phyloP scores from a whole-genome alignment of 2,888 invertebrate species.

The Eupithecia subumbrata region DNA sequence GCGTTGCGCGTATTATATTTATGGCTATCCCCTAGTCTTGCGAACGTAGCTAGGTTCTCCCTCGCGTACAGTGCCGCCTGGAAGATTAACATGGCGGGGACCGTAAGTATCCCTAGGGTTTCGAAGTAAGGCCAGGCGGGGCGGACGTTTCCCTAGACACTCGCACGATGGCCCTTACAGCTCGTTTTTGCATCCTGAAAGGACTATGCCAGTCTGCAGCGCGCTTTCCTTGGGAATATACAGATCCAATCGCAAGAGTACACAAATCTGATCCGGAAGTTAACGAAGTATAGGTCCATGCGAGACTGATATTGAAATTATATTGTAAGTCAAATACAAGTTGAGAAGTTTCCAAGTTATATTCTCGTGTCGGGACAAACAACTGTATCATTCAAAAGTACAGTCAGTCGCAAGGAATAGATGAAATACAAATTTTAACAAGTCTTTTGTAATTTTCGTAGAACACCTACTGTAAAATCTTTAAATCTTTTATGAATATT shows the following conservation, averaged over 20 bases:
- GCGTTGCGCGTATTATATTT: no score
- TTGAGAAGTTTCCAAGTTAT: conserved; percentile 14
- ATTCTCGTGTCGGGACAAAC: conserved; percentile 14
- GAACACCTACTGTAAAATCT: neutral
- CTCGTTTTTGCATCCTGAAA: no score
- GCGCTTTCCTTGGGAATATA: neutral
- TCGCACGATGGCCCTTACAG: no score
- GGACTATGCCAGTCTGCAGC: no score
- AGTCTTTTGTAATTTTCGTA: neutral
- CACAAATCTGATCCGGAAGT: neutral
- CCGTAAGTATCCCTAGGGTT: no score
- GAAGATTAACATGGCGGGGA: no score
- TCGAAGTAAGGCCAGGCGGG: no score
- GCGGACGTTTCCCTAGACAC: no score
- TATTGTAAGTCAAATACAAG: conserved; percentile 16
- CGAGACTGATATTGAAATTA: conserved; percentile 22
- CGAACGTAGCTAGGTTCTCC: no score
- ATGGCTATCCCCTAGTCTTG: no score
- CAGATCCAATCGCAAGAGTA: neutral
- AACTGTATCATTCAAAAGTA: conserved; percentile 9
- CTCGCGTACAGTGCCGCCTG: no score
- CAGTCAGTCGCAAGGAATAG: neutral
- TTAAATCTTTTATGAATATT: neutral
- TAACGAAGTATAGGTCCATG: conserved; percentile 6
- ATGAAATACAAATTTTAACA: neutral